Evolutionary conservation across 2,797 vertebrate species (phyloP), one percentile per base, ranked within the genome.

Genomic region (Miichthys miiuy): DNA sequence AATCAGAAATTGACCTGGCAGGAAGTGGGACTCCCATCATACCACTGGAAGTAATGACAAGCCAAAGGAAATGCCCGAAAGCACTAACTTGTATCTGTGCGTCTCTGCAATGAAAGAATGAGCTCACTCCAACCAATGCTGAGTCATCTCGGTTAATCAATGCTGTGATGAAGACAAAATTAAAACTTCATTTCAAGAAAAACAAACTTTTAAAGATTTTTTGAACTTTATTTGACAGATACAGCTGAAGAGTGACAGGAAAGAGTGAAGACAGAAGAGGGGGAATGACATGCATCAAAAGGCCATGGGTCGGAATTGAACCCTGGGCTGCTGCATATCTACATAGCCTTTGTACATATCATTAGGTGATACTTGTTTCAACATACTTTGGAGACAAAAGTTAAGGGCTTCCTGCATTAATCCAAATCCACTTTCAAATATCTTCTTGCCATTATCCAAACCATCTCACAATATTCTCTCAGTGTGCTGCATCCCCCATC

Each of bases 351-450:
- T 38, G 34, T 16, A 52, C 30, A 18, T 25, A 18, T 57, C 66
- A 55, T 38, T 4, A 5, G 20, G 13, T 27, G 5, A 69, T 18
- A 30, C 66, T 42, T 27, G n/a, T 55, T 57, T 50, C 13, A 10
- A 41, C 17, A 16, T 38, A 20, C 20, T 27, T 54, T 21, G 20
- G 42, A 60, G 30, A 11, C 8, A 71, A 16, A 47, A 25, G 62
- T 10, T 18, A 2, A 13, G 14, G 13, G 2, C 34, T 60, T 58
- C 2, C 58, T 41, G 50, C 51, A 38, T 62, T 5, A 14, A n/a
- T 27, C 20, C 30, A 38, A 52, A 72, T 72, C 42, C 57, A 34
- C 5, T 42, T 52, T 72, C 13, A 63, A 41, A 70, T 63, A 68
- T 62, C n/a, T 13, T 20, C 10, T 38, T 46, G 21, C 42, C 47